Percentiles rank a stretch among this genome's conserved stretches.
These are phyloP conservation scores for Drosophila helvetica DNA, from an alignment of 2,888 invertebrate species.

Conservation along the genomic window DNA sequence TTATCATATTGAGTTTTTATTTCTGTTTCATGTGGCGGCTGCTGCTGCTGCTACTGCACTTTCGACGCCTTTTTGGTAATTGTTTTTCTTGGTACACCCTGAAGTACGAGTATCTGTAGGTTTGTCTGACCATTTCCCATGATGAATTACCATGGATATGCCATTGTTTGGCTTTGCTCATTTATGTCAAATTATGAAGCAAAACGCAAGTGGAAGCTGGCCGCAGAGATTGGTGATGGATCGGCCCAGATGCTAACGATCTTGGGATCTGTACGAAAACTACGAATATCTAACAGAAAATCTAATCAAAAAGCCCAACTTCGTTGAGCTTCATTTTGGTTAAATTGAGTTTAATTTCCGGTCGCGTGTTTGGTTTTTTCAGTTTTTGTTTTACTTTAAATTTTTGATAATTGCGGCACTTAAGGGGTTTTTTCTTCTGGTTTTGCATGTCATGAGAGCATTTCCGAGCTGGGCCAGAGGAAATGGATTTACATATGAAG, in stretches of 20 bases:
- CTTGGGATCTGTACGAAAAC: constrained; percentile 23
- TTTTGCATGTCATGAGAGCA: constrained; percentile 75
- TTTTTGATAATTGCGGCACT: constrained; percentile 70
- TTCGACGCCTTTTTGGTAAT: not conserved
- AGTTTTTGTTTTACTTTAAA: constrained; percentile 68
- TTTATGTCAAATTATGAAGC: constrained; percentile 69
- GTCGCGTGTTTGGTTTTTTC: constrained; percentile 73
- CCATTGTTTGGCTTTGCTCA: constrained; percentile 52
- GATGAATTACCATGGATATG: constrained; percentile 30
- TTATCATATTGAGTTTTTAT: not conserved
- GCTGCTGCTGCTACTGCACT: not conserved
- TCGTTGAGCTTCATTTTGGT: constrained; percentile 57
- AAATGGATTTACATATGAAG: constrained; percentile 81
- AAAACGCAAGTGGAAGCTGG: constrained; percentile 40
- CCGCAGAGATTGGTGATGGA: constrained; percentile 29
- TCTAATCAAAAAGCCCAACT: constrained; percentile 39
- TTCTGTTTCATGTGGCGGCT: not conserved
- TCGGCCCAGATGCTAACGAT: constrained; percentile 39
- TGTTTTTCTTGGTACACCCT: not conserved
- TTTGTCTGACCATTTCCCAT: constrained; percentile 46
- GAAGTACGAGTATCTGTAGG: not conserved
- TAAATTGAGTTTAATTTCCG: constrained; percentile 81
- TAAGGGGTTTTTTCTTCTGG: constrained; percentile 45
- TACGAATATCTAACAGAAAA: constrained; percentile 36
- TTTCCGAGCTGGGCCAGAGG: constrained; percentile 66